phyloP scores from a whole-genome alignment of 35 echinoderm and acorn worm species.

The Ptychodera flava region DNA sequence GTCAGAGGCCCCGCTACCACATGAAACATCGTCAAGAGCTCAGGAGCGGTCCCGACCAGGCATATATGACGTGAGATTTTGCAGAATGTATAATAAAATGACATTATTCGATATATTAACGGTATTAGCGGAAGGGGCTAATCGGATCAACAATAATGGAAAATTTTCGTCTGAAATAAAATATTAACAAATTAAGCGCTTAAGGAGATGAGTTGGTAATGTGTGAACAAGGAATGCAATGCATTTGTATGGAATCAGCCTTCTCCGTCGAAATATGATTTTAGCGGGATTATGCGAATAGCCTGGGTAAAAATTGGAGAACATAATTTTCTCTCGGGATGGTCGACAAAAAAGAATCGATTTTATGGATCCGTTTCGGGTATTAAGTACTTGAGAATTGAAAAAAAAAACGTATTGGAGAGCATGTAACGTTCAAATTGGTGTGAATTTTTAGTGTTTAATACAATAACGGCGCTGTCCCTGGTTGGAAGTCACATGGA shows the following conservation, averaged over 20 bases:
- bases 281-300: neutral
- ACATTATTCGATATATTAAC: neutral
- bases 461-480: too few relatives aligned
- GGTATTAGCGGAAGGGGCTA: neutral
- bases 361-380: too few relatives aligned
- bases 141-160: constrained; percentile 1
- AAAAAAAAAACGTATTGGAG: too few relatives aligned
- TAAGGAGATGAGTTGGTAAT: neutral
- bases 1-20: neutral
- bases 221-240: neutral
- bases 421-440: too few relatives aligned
- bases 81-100: neutral
- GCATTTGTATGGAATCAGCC: neutral
- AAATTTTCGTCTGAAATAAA: constrained; percentile 2
- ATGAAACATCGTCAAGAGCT: neutral
- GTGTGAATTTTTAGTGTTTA: too few relatives aligned
- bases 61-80: neutral
- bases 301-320: too few relatives aligned
- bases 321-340: neutral
- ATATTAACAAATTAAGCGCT: constrained; percentile 2
- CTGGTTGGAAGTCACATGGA: too few relatives aligned
- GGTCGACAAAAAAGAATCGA: neutral
- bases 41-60: neutral
- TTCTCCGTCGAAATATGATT: neutral
- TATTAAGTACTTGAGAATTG: too few relatives aligned